These are phyloP conservation scores for Tribolium castaneum DNA, from an alignment of 1,140 invertebrate species.

Conservation along the genomic window DNA sequence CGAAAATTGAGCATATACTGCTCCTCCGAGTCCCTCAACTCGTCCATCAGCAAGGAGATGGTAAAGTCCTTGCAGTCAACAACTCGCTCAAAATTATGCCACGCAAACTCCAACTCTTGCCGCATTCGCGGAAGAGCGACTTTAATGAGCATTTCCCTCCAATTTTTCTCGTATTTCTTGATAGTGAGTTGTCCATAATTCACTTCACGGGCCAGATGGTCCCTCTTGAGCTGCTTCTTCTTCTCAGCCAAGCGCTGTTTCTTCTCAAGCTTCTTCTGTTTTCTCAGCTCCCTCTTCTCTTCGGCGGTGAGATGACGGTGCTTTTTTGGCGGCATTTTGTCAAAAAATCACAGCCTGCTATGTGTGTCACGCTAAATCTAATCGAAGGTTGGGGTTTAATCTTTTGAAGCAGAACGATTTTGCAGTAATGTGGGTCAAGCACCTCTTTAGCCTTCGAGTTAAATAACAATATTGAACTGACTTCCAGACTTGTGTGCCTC, in stretches of 20 bases:
- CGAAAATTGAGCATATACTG: slow-evolving; percentile 55
- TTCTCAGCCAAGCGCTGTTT: slow-evolving; percentile 47
- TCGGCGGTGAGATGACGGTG: slow-evolving; percentile 44
- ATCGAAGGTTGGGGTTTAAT: too few relatives aligned
- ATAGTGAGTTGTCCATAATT: slow-evolving; percentile 54
- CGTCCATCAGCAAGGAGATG: slow-evolving; percentile 60
- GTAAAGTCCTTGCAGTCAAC: slow-evolving; percentile 60
- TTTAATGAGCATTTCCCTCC: slow-evolving; percentile 57
- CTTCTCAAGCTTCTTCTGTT: slow-evolving; percentile 48
- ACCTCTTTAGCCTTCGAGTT: too few relatives aligned
- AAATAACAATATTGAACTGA: too few relatives aligned
- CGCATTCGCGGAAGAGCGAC: slow-evolving; percentile 54
- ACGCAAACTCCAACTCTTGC: slow-evolving; percentile 57
- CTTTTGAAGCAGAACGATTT: too few relatives aligned
- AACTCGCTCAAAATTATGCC: slow-evolving; percentile 57
- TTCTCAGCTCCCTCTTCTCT: slow-evolving; percentile 49
- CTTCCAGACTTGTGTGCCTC: too few relatives aligned
- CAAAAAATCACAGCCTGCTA: not conserved
- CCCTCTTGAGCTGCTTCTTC: slow-evolving; percentile 50
- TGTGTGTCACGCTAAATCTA: not conserved
- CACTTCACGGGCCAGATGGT: slow-evolving; percentile 53
- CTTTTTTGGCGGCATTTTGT: slow-evolving; percentile 25
- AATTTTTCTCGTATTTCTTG: slow-evolving; percentile 55
- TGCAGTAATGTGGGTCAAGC: too few relatives aligned
- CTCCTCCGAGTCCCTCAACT: slow-evolving; percentile 53